Conservation (phyloP, 1,140 invertebrate species). For the Dolichoris vasculosae region DNA sequence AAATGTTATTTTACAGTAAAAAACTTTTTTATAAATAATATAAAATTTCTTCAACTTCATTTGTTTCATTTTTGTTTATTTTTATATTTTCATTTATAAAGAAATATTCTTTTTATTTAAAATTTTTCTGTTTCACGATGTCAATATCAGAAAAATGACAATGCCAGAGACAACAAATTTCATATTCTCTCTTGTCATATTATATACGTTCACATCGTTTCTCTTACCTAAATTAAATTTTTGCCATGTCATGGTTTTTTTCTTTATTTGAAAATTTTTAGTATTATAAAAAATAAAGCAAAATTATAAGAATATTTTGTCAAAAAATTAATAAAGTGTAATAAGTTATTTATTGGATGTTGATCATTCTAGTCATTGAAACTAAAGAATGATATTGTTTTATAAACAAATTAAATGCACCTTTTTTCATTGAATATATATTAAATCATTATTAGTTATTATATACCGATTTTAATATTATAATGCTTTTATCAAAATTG, state of each 20-base stretch:
- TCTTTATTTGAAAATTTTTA: slow-evolving; percentile 10
- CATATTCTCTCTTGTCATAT: background rate
- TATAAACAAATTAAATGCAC: too few relatives aligned
- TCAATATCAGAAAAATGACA: slow-evolving; percentile 3
- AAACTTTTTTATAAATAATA: background rate
- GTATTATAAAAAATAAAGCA: background rate
- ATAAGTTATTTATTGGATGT: background rate
- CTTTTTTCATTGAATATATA: too few relatives aligned
- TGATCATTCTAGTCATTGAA: background rate
- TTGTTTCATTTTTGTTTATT: background rate
- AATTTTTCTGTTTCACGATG: background rate
- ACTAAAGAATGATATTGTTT: background rate
- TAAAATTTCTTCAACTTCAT: background rate
- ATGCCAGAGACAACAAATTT: slow-evolving; percentile 1
- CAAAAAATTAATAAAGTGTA: background rate
- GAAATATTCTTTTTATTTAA: background rate
- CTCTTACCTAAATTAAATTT: slow-evolving; percentile 12
- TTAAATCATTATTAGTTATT: too few relatives aligned
- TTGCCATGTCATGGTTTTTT: background rate
- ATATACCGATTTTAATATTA: too few relatives aligned
- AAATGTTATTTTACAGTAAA: background rate
- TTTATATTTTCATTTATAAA: background rate
- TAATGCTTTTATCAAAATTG: too few relatives aligned
- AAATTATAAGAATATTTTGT: background rate
- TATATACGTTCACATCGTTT: background rate